Percentiles rank a stretch among this genome's conserved stretches.
Conservation (phyloP, 1,140 invertebrate genomes). For the Pectinophora gossypiella region DNA sequence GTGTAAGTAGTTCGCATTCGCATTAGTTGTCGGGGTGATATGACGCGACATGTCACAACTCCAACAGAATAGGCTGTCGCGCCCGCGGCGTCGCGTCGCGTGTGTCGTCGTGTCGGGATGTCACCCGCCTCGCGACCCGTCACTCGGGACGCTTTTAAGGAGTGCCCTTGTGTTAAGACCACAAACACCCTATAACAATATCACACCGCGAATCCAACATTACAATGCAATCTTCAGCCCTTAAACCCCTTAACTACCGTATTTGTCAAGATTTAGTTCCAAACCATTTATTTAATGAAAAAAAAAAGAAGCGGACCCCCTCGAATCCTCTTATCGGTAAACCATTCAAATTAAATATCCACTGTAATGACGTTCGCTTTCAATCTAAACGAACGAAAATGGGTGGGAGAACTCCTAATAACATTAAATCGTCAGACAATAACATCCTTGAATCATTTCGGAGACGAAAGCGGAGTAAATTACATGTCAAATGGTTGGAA, state of each 20-base stretch:
- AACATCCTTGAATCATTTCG: conserved; percentile 50
- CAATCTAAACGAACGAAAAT: conserved; percentile 34
- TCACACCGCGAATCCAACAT: neutral
- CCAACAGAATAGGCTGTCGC: conserved; percentile 28
- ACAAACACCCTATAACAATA: conserved; percentile 7
- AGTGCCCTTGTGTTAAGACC: conserved; percentile 18
- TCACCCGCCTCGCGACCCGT: neutral
- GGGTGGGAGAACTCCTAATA: conserved; percentile 36
- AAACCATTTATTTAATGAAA: conserved; percentile 32
- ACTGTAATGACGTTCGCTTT: conserved; percentile 39
- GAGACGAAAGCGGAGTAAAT: conserved; percentile 44
- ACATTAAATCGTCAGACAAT: conserved; percentile 60
- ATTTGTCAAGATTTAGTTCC: conserved; percentile 37
- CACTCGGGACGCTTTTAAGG: conserved; percentile 24
- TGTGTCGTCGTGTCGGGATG: neutral
- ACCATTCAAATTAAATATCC: conserved; percentile 60
- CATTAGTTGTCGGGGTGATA: conserved; percentile 8
- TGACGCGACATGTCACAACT: conserved; percentile 22
- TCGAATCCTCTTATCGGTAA: conserved; percentile 41
- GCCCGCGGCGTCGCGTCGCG: conserved; percentile 2
- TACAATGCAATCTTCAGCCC: neutral
- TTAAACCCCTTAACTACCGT: neutral
- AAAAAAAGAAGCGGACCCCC: neutral
- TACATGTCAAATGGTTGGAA: conserved; percentile 60
- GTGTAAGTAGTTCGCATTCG: neutral